Evolutionary conservation across 2,113 vertebrate genomes (phyloP).

Genomic region (Tragelaphus buxtoni): DNA sequence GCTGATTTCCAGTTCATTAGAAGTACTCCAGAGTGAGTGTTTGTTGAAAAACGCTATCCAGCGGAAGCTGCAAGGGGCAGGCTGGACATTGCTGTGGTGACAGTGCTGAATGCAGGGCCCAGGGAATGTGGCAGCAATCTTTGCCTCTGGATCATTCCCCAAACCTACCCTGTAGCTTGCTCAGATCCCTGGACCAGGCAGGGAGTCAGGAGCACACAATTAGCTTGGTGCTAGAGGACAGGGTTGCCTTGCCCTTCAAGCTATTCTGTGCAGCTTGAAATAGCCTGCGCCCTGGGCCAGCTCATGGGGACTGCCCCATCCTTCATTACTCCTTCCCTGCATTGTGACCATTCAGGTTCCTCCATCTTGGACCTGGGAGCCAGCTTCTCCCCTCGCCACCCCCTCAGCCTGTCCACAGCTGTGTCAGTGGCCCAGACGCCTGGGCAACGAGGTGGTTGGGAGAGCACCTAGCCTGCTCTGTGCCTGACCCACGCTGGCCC

Average conservation of each 20-base stretch:
- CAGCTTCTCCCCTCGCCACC: neutral
- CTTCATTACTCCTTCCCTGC: neutral
- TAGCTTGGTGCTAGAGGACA: neutral
- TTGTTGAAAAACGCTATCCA: neutral
- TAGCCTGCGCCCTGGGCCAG: neutral
- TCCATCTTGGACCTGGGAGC: neutral
- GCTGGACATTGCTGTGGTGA: neutral
- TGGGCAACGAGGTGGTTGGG: fast-evolving
- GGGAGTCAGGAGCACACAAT: neutral
- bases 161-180: neutral
- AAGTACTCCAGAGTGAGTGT: neutral
- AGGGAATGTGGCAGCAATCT: neutral
- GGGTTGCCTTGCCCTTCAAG: neutral
- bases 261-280: neutral
- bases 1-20: neutral
- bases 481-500: neutral
- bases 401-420: neutral
- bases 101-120: neutral
- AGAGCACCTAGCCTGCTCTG: neutral
- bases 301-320: fast-evolving
- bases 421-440: neutral
- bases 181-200: neutral
- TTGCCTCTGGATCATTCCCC: neutral
- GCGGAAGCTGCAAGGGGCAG: neutral
- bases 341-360: neutral